phyloP scores from a whole-genome alignment of 2,113 vertebrate species.

The Grammomys dolichurus region DNA sequence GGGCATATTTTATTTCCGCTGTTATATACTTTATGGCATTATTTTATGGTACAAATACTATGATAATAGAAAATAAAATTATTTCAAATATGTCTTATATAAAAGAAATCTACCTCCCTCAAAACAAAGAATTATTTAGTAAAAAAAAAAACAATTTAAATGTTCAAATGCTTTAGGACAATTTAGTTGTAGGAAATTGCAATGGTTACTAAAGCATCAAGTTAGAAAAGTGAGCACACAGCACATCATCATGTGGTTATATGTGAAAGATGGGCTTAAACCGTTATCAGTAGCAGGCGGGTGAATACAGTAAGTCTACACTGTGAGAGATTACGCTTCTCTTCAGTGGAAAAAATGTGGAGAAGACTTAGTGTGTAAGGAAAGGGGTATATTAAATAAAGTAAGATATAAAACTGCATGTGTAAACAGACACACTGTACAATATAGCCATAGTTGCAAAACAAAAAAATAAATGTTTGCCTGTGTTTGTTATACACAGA shows the following conservation, averaged over 20 bases:
- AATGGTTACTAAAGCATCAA: constrained; percentile 54
- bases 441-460: constrained; percentile 19
- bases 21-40: constrained; percentile 65
- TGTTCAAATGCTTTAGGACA: constrained; percentile 39
- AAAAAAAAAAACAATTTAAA: neutral
- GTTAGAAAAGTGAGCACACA: constrained; percentile 40
- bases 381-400: constrained; percentile 9
- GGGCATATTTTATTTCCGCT: constrained; percentile 68
- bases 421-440: neutral
- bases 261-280: constrained; percentile 37
- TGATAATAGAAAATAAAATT: constrained; percentile 69
- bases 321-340: constrained; percentile 14
- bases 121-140: neutral
- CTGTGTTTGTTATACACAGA: neutral
- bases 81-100: constrained; percentile 43
- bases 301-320: constrained; percentile 17
- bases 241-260: neutral
- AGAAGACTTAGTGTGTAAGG: constrained; percentile 49
- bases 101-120: constrained; percentile 4
- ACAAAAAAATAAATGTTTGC: neutral
- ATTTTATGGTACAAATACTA: constrained; percentile 62
- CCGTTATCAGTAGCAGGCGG: neutral
- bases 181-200: constrained; percentile 49
- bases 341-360: constrained; percentile 9
- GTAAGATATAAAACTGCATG: constrained; percentile 28